A percentile compares a stretch with the other conserved stretches of the same genome.
Evolutionary conservation across 1,140 invertebrate species (phyloP).

Genomic region (Elymnias hypermnestra): DNA sequence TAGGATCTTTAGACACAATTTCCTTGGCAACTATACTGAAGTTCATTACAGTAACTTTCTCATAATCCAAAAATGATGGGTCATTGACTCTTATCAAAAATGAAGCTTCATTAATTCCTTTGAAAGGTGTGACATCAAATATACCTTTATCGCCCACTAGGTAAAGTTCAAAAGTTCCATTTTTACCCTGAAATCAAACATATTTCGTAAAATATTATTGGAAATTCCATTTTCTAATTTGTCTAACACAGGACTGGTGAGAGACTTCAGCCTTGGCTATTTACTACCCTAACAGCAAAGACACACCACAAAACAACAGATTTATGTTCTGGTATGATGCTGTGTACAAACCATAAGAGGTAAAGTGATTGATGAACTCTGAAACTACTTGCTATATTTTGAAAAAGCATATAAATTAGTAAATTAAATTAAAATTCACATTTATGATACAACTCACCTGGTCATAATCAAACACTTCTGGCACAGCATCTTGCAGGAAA

Average conservation of each 20-base stretch:
- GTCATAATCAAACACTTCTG: slow-evolving; percentile 95
- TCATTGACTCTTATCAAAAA: slow-evolving; percentile 94
- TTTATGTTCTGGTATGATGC: too few relatives aligned
- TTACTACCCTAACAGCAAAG: too few relatives aligned
- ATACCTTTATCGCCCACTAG: slow-evolving; percentile 88
- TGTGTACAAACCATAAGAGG: too few relatives aligned
- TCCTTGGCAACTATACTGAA: slow-evolving; percentile 92
- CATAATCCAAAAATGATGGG: slow-evolving; percentile 89
- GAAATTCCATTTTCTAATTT: too few relatives aligned
- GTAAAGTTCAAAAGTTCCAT: slow-evolving; percentile 92
- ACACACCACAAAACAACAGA: too few relatives aligned
- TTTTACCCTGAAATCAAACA: slow-evolving; percentile 83
- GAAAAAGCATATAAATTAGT: too few relatives aligned
- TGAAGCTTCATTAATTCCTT: slow-evolving; percentile 94
- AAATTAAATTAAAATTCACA: too few relatives aligned
- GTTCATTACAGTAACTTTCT: slow-evolving; percentile 86
- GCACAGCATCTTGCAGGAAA: slow-evolving; percentile 87
- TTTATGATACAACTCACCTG: too few relatives aligned
- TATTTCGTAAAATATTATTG: background rate
- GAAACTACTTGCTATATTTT: too few relatives aligned
- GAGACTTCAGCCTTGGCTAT: too few relatives aligned
- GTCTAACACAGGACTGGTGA: too few relatives aligned
- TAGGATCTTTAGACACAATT: slow-evolving; percentile 82
- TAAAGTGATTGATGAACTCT: too few relatives aligned
- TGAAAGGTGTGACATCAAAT: slow-evolving; percentile 92